Base-by-base conservation (phyloP, 30 jellyfish, hydroid and myxozoan genomes). In the Haliclystus octoradiatus region DNA sequence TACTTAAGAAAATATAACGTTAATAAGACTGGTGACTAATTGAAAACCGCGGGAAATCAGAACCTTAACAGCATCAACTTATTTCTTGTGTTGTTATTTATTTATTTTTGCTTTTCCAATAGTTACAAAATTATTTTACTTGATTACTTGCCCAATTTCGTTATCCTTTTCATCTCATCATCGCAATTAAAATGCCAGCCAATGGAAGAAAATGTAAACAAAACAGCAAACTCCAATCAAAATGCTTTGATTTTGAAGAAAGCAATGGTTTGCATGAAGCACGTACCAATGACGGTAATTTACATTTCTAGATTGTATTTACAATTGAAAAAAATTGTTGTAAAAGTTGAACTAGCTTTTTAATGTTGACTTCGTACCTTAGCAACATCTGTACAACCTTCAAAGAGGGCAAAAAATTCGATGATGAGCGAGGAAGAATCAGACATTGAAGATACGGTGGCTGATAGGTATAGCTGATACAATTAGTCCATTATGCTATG, bases 171-270 rank as follows among this genome's bases (percentile, higher is more conserved):
- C n/a, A n/a, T n/a, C n/a, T n/a, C n/a, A n/a, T n/a, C n/a, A n/a
- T n/a, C 9, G 57, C 57, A 40, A 40, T 40, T 5, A 62, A 67
- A 46, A 77, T 77, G 91, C 91, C 91, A 13, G 80, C 82, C 23
- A 77, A 77, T 51, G 68, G 80, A 28, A 77, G 61, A 49, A 77
- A 68, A 64, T 13, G 62, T 33, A 68, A 47, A 65, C 89, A 33
- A 52, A 40, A 40, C 57, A 40, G 19, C 19, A 40, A 19, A 19
- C 57, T 19, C 19, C 57, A 9, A 5, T 5, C 57, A 40, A 40
- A 40, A 40, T 5, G 9, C 57, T 40, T 40, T 40, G 57, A 40
- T 40, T 40, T 40, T 19, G 57, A 40, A 40, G 57, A 40, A 5
- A 40, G 14, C 14, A 40, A 40, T 19, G 19, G 14, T 19, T 19